Evolutionary conservation across 2,888 invertebrate genomes (phyloP), one percentile per base, ranked within the genome.

Genomic region (Spisula subtruncata): DNA sequence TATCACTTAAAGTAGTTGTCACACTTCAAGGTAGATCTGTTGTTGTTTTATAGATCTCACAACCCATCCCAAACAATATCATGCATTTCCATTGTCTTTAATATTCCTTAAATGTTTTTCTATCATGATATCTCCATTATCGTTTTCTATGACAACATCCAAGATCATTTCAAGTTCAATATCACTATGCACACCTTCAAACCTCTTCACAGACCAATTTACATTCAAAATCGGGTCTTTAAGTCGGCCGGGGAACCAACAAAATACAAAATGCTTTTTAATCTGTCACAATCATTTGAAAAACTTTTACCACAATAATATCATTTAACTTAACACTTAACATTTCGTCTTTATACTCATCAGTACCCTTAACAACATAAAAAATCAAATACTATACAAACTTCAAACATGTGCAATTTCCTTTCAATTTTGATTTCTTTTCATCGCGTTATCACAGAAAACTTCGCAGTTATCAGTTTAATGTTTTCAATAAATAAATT

Each of bases 401-500:
- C 81, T 46, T 46, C 48, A 35, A 81, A 81, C 48, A 48, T n/a
- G 48, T 35, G 35, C 14, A 48, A 48, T 81, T 29, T 81, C 54
- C 54, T 29, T 81, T 81, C 51, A 32, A 54, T 32, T 81, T 83
- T 60, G 35, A 18, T 12, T 35, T 48, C 51, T 83, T 83, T 83
- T 83, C 66, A 83, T n/a, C 14, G 5, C 25, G 41, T 46, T 66
- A 83, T 83, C 60, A 83, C 46, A 12, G 35, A 10, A 48, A 48
- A 75, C 48, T 75, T 84, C 32, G 60, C 75, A 84, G 32, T 51
- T 75, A 54, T 84, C 85, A 80, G 16, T 32, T 54, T 8, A 56
- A 41, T 54, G 80, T 35, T 80, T 85, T 56, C 54, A 85, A 80
- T n/a, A 80, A 54, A 85, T 56, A 85, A 85, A 80, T 4, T 35